Conservation (phyloP, 2,888 invertebrate genomes). For the Leucozona laternaria region DNA sequence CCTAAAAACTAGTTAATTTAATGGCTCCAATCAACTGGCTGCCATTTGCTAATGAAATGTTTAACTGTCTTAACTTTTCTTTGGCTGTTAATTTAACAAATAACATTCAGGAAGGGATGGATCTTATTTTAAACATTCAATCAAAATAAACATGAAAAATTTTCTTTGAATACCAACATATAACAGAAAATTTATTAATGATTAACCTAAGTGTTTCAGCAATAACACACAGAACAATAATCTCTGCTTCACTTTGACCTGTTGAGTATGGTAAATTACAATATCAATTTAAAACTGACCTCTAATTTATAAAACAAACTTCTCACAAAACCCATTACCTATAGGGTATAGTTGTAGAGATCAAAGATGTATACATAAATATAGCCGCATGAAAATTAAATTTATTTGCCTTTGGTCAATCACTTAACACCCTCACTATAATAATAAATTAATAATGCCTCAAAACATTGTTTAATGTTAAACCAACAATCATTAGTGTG, state of each 20-base stretch:
- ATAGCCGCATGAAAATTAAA: background rate
- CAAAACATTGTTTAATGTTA: constrained; percentile 31
- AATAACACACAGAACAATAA: background rate
- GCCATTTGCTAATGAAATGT: background rate
- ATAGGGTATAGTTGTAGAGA: background rate
- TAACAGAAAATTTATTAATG: too few relatives aligned
- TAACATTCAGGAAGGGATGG: background rate
- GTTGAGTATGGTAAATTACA: background rate
- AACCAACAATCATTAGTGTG: constrained; percentile 49
- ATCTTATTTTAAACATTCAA: background rate
- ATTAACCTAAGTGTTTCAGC: background rate
- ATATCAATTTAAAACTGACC: constrained; percentile 9
- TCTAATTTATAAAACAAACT: constrained; percentile 2
- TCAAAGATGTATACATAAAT: constrained; percentile 4
- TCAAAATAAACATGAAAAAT: background rate
- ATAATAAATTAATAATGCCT: constrained; percentile 37
- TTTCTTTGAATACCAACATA: background rate
- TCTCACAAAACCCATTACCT: background rate
- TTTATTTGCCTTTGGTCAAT: constrained; percentile 16
- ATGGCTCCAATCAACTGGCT: too few relatives aligned
- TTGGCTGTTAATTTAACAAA: background rate
- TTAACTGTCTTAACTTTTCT: background rate
- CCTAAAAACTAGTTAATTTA: too few relatives aligned
- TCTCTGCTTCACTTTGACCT: background rate
- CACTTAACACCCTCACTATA: constrained; percentile 26